Conservation (phyloP, 53 echinoderm and acorn worm genomes). For the Holothuria scabra region DNA sequence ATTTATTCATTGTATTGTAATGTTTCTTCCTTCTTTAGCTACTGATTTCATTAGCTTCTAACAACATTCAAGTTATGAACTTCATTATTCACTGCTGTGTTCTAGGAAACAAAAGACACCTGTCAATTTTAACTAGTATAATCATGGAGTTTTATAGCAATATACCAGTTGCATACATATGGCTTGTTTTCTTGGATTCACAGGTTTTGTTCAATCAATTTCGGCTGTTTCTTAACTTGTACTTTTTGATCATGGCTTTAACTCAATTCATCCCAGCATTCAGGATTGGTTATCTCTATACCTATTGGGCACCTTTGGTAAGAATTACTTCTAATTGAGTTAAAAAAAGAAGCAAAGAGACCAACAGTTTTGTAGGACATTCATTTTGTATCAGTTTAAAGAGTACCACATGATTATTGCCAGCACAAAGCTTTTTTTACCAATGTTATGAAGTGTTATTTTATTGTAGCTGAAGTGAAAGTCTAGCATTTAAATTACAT, state of each 20-base stretch:
- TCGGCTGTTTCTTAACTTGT: constrained; percentile 91
- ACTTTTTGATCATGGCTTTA: constrained; percentile 95
- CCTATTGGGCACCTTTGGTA: constrained; percentile 99
- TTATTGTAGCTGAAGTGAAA: too few relatives aligned
- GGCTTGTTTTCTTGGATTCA: constrained; percentile 3
- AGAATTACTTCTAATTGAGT: constrained; percentile 24
- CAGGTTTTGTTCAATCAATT: constrained; percentile 98
- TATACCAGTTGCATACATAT: background rate
- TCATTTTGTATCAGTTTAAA: background rate
- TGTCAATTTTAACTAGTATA: too few relatives aligned
- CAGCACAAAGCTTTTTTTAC: too few relatives aligned
- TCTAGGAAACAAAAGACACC: too few relatives aligned
- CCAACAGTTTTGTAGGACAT: background rate
- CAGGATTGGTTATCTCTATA: constrained; percentile 94
- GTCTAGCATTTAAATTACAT: background rate
- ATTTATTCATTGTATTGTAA: too few relatives aligned
- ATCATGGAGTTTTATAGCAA: too few relatives aligned
- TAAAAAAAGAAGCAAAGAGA: too few relatives aligned
- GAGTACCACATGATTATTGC: background rate
- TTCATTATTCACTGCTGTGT: too few relatives aligned
- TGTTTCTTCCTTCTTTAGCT: too few relatives aligned
- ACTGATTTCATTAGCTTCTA: too few relatives aligned
- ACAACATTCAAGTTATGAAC: too few relatives aligned
- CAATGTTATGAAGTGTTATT: too few relatives aligned
- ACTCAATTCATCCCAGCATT: constrained; percentile 95